A percentile compares a stretch with the other conserved stretches of the same genome.
Evolutionary conservation across 2,113 vertebrate species (phyloP).

Genomic region (Sinocyclocheilus anshuiensis): DNA sequence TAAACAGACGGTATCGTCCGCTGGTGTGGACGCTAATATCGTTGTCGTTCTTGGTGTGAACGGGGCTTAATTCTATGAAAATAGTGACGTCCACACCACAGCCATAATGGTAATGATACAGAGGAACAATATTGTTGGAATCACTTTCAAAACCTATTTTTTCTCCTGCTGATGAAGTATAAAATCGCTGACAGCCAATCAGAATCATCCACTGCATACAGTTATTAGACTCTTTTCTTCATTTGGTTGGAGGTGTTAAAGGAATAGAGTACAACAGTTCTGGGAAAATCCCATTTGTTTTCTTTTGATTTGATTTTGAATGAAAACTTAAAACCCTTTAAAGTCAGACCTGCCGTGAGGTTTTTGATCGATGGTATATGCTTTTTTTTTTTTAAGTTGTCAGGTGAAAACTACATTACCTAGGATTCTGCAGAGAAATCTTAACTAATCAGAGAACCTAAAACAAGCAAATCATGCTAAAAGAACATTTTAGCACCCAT

Average conservation of each 20-base stretch:
- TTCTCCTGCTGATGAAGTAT: background rate
- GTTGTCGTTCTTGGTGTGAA: no score
- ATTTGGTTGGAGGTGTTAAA: background rate
- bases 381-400: background rate
- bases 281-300: background rate
- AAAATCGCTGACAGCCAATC: background rate
- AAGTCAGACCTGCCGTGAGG: background rate
- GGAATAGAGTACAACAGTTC: background rate
- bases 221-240: background rate
- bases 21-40: no score
- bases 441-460: no score
- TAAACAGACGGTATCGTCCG: no score
- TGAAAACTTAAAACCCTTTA: background rate
- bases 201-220: background rate
- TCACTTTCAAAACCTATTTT: background rate
- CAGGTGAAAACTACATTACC: no score
- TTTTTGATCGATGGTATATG: background rate
- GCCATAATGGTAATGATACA: background rate
- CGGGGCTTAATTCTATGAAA: background rate
- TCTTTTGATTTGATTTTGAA: background rate
- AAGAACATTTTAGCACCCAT: no score
- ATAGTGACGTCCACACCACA: background rate
- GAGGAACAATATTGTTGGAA: background rate
- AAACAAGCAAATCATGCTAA: no score
- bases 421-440: no score